These are phyloP conservation scores for Luidia sarsii DNA, from an alignment of 53 echinoderm and acorn worm species.

Conservation along the genomic window DNA sequence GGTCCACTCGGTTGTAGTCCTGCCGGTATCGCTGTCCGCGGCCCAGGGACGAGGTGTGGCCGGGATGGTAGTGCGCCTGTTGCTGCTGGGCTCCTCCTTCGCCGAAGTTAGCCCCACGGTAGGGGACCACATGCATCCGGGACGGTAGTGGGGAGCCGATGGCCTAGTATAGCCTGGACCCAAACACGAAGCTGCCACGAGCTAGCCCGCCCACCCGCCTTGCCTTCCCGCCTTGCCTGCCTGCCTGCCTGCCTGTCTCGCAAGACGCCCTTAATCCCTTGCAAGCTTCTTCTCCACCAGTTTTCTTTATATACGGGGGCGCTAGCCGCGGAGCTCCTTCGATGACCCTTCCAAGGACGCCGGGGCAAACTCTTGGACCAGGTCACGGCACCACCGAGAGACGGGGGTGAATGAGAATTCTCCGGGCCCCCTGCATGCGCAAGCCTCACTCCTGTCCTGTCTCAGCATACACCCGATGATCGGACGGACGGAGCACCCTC, in stretches of 20 bases:
- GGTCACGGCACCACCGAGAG: too few species aligned
- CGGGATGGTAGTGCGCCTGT: neutral
- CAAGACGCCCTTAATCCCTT: neutral
- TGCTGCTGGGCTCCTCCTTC: constrained; percentile 12
- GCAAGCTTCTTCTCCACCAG: neutral
- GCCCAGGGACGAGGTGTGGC: constrained; percentile 17
- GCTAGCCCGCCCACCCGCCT: neutral
- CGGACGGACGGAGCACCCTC: too few species aligned
- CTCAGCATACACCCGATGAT: too few species aligned
- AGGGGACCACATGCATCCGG: constrained; percentile 56
- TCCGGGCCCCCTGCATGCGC: too few species aligned
- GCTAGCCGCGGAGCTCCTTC: neutral
- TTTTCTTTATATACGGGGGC: neutral
- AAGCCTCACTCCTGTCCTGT: too few species aligned
- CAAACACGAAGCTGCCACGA: neutral
- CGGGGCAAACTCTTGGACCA: neutral
- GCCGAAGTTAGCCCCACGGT: constrained; percentile 34
- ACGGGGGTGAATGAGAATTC: too few species aligned
- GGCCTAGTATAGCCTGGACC: neutral
- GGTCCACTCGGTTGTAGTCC: constrained; percentile 59
- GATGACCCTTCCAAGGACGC: neutral
- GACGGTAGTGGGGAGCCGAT: neutral
- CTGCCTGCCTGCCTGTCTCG: too few species aligned
- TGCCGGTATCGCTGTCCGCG: constrained; percentile 53
- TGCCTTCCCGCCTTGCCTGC: too few species aligned